Conservation (phyloP, 2,797 vertebrate genomes). For the Fratercula arctica region DNA sequence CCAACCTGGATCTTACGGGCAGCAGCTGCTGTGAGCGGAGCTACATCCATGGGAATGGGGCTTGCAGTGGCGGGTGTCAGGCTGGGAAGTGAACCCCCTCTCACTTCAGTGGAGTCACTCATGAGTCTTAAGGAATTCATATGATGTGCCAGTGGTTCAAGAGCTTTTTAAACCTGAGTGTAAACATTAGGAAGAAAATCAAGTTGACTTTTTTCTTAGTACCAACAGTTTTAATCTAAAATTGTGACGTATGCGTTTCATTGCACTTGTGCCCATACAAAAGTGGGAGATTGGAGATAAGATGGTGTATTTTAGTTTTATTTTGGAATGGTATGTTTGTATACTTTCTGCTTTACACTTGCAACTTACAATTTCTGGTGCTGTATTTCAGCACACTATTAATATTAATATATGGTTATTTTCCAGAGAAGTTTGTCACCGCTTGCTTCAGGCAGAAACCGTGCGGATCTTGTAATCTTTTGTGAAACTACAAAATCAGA, state of each 20-base stretch:
- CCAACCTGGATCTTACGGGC: background rate
- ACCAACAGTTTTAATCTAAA: background rate
- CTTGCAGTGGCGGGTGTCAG: fast-evolving
- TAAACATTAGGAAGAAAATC: background rate
- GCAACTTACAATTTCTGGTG: background rate
- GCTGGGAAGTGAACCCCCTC: background rate
- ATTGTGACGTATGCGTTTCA: background rate
- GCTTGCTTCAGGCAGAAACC: background rate
- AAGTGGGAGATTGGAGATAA: background rate
- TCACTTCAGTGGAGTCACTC: background rate
- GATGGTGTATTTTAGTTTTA: background rate
- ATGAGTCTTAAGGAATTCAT: background rate
- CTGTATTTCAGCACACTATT: background rate
- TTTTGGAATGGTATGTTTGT: background rate
- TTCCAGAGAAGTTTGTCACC: background rate
- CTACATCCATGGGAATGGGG: background rate
- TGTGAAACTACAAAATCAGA: background rate
- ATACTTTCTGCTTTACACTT: background rate
- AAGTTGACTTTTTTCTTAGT: background rate
- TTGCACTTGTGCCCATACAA: background rate
- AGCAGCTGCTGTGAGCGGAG: background rate
- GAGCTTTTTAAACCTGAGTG: background rate
- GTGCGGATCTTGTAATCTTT: background rate
- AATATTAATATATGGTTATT: background rate
- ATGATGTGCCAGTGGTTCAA: fast-evolving